phyloP scores from a whole-genome alignment of 1,140 invertebrate species.

The Drosophila sp. region DNA sequence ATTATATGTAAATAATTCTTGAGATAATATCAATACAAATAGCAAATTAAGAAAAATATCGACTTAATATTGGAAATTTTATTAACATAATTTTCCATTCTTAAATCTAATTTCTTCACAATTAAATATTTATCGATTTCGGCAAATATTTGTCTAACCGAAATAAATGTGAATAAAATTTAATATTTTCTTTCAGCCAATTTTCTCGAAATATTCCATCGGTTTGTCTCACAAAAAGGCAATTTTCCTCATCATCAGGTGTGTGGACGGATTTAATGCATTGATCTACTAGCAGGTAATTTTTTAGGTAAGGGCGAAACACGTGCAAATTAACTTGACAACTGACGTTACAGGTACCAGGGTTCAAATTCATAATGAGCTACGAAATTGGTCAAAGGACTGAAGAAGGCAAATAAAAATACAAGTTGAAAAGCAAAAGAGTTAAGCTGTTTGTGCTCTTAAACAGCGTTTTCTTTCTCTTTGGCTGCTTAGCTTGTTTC shows the following conservation, averaged over 20 bases:
- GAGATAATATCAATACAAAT: too few relatives aligned
- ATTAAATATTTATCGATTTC: too few relatives aligned
- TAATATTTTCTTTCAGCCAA: too few relatives aligned
- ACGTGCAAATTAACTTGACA: slow-evolving; percentile 15
- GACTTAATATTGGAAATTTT: too few relatives aligned
- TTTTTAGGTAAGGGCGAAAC: background rate
- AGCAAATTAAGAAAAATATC: too few relatives aligned
- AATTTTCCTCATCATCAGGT: background rate
- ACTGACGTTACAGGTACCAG: slow-evolving; percentile 26
- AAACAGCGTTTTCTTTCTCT: background rate
- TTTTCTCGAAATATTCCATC: too few relatives aligned
- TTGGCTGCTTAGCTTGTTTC: slow-evolving; percentile 11
- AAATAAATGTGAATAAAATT: too few relatives aligned
- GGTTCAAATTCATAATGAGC: background rate
- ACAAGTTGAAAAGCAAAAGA: background rate
- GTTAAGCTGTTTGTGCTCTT: background rate
- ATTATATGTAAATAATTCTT: too few relatives aligned
- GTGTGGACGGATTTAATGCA: background rate
- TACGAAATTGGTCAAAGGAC: slow-evolving; percentile 4
- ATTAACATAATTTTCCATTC: too few relatives aligned
- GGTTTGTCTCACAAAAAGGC: background rate
- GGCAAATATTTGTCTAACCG: too few relatives aligned
- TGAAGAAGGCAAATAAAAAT: background rate
- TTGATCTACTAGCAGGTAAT: slow-evolving; percentile 6
- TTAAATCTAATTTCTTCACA: too few relatives aligned